phyloP scores from a whole-genome alignment of 2,797 vertebrate species.

The Benthosema pterotum region DNA sequence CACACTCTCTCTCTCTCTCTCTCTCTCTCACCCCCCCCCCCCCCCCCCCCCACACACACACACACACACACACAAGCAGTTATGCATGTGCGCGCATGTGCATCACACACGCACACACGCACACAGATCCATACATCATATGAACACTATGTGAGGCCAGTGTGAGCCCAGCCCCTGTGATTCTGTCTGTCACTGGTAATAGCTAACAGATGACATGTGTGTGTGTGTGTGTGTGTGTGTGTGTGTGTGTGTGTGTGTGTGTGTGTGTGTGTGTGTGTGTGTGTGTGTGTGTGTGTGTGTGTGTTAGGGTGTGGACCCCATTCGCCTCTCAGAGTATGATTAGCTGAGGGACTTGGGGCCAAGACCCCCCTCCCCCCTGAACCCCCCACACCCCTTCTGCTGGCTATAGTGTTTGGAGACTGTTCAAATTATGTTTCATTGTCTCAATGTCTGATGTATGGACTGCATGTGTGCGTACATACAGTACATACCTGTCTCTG shows the following conservation, averaged over 20 bases:
- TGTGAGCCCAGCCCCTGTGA: slow-evolving; percentile 57
- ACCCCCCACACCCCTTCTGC: slow-evolving; percentile 16
- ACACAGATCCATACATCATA: slow-evolving; percentile 56
- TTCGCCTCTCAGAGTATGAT: slow-evolving; percentile 8
- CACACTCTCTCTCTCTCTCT: no score
- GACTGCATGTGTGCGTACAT: background rate
- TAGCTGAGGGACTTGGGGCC: slow-evolving; percentile 8
- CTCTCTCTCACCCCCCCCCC: no score
- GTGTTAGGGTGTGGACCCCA: slow-evolving; percentile 10
- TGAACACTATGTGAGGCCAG: slow-evolving; percentile 50
- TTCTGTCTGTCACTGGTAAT: slow-evolving; percentile 65
- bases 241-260: slow-evolving; percentile 22
- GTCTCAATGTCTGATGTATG: slow-evolving; percentile 1
- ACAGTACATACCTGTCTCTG: background rate
- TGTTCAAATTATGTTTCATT: background rate
- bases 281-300: slow-evolving; percentile 2
- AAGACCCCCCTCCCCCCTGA: slow-evolving; percentile 14
- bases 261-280: background rate
- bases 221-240: slow-evolving; percentile 6
- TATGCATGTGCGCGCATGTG: background rate
- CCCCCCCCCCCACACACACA: no score
- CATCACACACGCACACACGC: no score
- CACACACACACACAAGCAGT: background rate
- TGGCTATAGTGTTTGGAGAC: background rate
- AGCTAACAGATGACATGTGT: slow-evolving; percentile 57